Percentiles rank a stretch among this genome's conserved stretches.
Evolutionary conservation across 2,113 vertebrate species (phyloP).

Genomic region (Poeciliopsis prolifica): DNA sequence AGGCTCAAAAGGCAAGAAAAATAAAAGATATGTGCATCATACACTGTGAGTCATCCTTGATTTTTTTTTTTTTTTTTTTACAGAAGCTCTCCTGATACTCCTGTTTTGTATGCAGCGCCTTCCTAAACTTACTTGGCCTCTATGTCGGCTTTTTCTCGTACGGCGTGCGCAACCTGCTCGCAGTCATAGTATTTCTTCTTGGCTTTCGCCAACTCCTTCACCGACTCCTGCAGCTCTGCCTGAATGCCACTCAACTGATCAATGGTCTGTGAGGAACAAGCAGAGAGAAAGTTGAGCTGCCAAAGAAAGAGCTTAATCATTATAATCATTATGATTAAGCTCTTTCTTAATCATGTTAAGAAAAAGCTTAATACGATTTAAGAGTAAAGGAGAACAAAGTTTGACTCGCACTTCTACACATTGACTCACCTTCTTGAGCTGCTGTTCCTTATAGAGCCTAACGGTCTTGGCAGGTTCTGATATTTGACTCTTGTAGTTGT

Average conservation of each 20-base stretch:
- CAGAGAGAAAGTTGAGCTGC: conserved; percentile 7
- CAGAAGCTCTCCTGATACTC: background rate
- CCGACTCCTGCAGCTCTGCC: conserved; percentile 94
- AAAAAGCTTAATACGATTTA: background rate
- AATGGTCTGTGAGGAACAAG: conserved; percentile 83
- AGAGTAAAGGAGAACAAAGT: conserved; percentile 15
- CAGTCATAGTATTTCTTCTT: conserved; percentile 99
- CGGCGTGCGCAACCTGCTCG: conserved; percentile 97
- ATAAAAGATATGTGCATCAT: background rate
- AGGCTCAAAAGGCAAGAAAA: background rate
- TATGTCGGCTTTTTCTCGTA: conserved; percentile 97
- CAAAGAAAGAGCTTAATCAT: conserved; percentile 4
- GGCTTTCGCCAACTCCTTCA: conserved; percentile 98
- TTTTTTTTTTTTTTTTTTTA: conserved; percentile 7
- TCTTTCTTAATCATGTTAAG: too few species aligned
- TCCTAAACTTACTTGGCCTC: conserved; percentile 92
- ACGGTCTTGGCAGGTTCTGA: conserved; percentile 94
- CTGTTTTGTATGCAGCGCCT: rapidly evolving
- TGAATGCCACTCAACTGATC: conserved; percentile 97
- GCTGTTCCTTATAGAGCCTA: conserved; percentile 95
- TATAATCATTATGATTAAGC: conserved; percentile 17
- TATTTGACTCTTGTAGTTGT: conserved; percentile 95
- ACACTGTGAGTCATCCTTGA: conserved; percentile 3
- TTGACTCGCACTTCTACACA: background rate
- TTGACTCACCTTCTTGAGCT: conserved; percentile 89